Base-by-base conservation (phyloP, 1,140 invertebrate species). In the Dendroctonus ponderosae region DNA sequence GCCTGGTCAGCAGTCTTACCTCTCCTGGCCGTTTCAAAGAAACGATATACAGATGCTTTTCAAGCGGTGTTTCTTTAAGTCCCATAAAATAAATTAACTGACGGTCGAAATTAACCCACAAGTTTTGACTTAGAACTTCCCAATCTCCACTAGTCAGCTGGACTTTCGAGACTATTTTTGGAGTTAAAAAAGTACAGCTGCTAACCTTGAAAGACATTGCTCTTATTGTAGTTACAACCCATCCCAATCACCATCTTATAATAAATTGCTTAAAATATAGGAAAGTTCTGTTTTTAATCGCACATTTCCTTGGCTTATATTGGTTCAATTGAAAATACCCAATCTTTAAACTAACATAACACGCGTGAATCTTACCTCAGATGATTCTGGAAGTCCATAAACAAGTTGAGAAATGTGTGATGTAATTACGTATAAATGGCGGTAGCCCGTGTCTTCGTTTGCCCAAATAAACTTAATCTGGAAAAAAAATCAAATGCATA, bases 401-500 rank as follows among this genome's bases (percentile, higher is more conserved):
- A 58, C 61, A 46, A 79, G 73, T 5, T 82, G 80, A 79, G 71
- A 52, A 66, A 78, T 75, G 70, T 79, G 73, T 12, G 86, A 84
- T 38, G 85, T 87, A 15, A 95, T 82, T 14, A 92, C 80, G 80
- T 97, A 97, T 37, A 98, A 82, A 80, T 98, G 96, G 50, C 94
- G 82, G 75, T 86, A 96, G n/a, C 95, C 94, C 0, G 89, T 89
- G 76, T 94, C 91, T 80, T 98, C 95, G 51, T 90, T 94, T 0
- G 91, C 91, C 93, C 93, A 97, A 48, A 98, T 85, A 78, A 96
- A 97, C 67, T 86, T 85, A 7, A 91, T 78, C 70, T 83, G 79
- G 26, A 68, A 68, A 50, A 54, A 46, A 48, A 38, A 38, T 6
- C 38, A 14, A 15, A 51, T 14, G 8, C 26, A 51, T 8, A 7